Evolutionary conservation across 2,113 vertebrate species (phyloP).

Genomic region (Sprattus sprattus): DNA sequence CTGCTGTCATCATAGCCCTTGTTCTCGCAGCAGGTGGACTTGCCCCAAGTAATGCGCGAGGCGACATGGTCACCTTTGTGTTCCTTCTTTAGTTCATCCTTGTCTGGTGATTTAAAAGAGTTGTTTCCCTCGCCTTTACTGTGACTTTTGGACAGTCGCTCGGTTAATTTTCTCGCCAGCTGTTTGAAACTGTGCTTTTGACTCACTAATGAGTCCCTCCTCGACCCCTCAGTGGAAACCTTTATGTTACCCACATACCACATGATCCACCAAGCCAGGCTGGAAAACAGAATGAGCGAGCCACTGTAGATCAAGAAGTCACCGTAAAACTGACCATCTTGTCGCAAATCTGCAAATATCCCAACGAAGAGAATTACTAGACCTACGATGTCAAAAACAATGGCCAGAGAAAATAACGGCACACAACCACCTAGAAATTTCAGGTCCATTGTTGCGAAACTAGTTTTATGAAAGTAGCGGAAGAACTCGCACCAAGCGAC

Average conservation of each 20-base stretch:
- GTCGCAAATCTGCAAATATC: constrained; percentile 62
- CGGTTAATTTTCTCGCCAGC: constrained; percentile 61
- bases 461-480: constrained; percentile 30
- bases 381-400: constrained; percentile 56
- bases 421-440: constrained; percentile 54
- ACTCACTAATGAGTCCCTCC: not conserved
- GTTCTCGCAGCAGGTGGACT: constrained; percentile 52
- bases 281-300: constrained; percentile 63
- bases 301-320: constrained; percentile 75
- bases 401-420: constrained; percentile 50
- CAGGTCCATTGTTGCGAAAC: constrained; percentile 27
- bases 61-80: constrained; percentile 4
- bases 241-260: constrained; percentile 73
- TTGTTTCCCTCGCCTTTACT: constrained; percentile 19
- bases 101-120: not conserved
- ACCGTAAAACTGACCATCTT: constrained; percentile 61
- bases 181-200: constrained; percentile 44
- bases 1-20: constrained; percentile 49
- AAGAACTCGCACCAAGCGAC: constrained; percentile 10
- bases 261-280: constrained; percentile 68
- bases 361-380: constrained; percentile 66
- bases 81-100: not conserved
- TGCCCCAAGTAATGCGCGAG: constrained; percentile 60
- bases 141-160: constrained; percentile 50
- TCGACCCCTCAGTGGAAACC: constrained; percentile 27